phyloP scores from a whole-genome alignment of 2,113 vertebrate genomes.

The Xiphophorus hellerii region DNA sequence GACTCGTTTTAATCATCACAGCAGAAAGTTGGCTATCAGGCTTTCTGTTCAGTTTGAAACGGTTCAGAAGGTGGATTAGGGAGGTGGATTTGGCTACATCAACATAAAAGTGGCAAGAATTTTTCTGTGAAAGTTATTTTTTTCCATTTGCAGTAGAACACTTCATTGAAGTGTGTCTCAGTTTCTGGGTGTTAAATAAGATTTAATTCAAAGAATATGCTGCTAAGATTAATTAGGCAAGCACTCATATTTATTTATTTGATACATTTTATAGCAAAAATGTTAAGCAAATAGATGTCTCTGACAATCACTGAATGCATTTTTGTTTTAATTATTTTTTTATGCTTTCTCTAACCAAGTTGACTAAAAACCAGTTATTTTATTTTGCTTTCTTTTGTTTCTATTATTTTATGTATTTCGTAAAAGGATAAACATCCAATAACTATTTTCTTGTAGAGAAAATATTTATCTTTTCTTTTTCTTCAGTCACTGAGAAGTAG shows the following conservation, averaged over 20 bases:
- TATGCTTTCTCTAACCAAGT: neutral
- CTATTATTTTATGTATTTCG: too few species aligned
- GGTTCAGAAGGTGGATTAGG: constrained; percentile 7
- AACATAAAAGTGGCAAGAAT: neutral
- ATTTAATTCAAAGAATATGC: neutral
- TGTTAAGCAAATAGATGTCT: neutral
- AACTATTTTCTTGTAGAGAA: too few species aligned
- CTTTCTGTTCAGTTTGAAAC: constrained; percentile 20
- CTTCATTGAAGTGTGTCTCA: neutral
- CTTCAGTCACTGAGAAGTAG: too few species aligned
- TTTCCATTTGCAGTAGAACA: neutral
- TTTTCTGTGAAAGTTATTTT: constrained; percentile 5
- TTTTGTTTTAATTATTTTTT: neutral
- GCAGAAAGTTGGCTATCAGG: constrained; percentile 38
- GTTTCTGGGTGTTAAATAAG: neutral
- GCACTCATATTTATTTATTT: neutral
- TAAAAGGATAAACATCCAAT: too few species aligned
- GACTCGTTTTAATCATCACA: constrained; percentile 33
- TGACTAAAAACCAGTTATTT: neutral
- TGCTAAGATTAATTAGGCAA: too few species aligned
- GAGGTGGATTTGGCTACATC: constrained; percentile 10
- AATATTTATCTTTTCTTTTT: too few species aligned
- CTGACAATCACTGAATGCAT: neutral
- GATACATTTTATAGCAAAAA: neutral
- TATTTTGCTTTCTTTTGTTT: too few species aligned